Conservation (phyloP, 2,797 vertebrate genomes). For the Diplodus puntazzo region DNA sequence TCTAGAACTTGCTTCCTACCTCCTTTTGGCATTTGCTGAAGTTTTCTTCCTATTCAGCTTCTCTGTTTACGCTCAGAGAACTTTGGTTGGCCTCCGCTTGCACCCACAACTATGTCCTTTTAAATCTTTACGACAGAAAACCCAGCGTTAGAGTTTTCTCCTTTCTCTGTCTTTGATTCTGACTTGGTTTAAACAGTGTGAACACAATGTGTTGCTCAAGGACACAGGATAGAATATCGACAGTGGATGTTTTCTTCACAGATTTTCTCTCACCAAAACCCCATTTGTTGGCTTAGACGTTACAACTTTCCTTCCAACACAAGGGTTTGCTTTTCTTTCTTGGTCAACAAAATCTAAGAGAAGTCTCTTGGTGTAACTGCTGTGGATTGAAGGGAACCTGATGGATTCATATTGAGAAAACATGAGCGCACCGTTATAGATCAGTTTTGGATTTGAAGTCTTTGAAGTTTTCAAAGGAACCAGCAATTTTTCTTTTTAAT, state of each 20-base stretch:
- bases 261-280: background rate
- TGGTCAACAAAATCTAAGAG: background rate
- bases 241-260: background rate
- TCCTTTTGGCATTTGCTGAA: background rate
- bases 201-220: slow-evolving; percentile 19
- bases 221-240: background rate
- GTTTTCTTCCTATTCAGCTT: background rate
- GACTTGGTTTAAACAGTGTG: background rate
- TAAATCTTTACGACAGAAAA: background rate
- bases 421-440: background rate
- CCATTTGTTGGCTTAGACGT: background rate
- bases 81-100: background rate
- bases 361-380: background rate
- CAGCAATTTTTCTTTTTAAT: background rate
- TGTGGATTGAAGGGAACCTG: background rate
- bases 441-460: background rate
- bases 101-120: slow-evolving; percentile 1
- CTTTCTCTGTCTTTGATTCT: background rate
- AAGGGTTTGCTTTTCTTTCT: slow-evolving; percentile 6
- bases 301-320: background rate
- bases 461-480: background rate
- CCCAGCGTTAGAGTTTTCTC: background rate
- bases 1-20: too few species aligned
- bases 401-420: background rate
- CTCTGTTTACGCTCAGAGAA: background rate